Evolutionary conservation across 1,140 invertebrate species (phyloP).

Genomic region (Drosophila tristis): DNA sequence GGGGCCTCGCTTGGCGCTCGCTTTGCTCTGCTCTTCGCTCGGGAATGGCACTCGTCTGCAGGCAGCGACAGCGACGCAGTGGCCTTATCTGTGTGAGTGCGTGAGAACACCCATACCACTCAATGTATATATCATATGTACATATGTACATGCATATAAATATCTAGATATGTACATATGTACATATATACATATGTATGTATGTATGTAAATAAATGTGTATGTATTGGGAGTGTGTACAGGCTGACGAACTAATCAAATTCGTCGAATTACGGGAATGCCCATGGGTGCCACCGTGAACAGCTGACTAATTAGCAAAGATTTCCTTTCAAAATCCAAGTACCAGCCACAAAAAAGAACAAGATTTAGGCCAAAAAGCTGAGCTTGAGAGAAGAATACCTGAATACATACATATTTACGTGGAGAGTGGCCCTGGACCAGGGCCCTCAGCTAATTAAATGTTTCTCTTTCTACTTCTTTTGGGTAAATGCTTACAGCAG

Average conservation of each 20-base stretch:
- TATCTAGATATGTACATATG: slow-evolving; percentile 4
- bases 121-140: not conserved
- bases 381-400: no score
- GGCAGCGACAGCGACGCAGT: slow-evolving; percentile 48
- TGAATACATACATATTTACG: not conserved
- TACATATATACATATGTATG: not conserved
- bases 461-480: slow-evolving; percentile 25
- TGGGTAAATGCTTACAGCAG: slow-evolving; percentile 67
- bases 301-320: slow-evolving; percentile 67
- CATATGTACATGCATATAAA: not conserved
- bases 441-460: slow-evolving; percentile 52
- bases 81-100: slow-evolving; percentile 60
- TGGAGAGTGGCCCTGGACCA: slow-evolving; percentile 28
- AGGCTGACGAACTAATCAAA: slow-evolving; percentile 19
- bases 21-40: slow-evolving; percentile 28
- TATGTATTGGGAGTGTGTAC: slow-evolving; percentile 11
- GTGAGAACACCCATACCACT: slow-evolving; percentile 23
- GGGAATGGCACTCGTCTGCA: slow-evolving; percentile 10
- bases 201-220: not conserved
- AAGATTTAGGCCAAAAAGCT: not conserved
- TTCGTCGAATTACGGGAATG: slow-evolving; percentile 42
- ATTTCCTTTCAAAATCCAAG: slow-evolving; percentile 35
- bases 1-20: slow-evolving; percentile 60
- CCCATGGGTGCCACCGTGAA: slow-evolving; percentile 21
- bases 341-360: not conserved